phyloP scores from a whole-genome alignment of 2,797 vertebrate genomes.

The Channa striata region DNA sequence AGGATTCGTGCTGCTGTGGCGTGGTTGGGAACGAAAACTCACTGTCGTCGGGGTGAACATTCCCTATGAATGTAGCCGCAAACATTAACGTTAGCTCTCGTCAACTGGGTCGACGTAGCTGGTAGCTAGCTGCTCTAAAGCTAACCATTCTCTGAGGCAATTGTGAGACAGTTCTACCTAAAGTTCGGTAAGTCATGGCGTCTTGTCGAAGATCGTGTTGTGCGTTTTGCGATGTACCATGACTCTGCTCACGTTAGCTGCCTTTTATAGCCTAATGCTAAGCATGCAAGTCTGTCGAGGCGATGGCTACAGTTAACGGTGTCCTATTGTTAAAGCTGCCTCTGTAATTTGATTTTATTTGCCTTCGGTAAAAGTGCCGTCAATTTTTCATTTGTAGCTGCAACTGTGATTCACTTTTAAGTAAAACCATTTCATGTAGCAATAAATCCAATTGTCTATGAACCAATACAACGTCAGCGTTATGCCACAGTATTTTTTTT shows the following conservation, averaged over 20 bases:
- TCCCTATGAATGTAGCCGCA: slow-evolving; percentile 15
- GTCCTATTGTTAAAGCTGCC: fast-evolving
- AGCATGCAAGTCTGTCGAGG: background rate
- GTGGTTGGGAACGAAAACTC: fast-evolving
- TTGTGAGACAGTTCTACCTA: slow-evolving; percentile 30
- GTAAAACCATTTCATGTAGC: too few relatives aligned
- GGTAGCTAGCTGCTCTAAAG: slow-evolving; percentile 34
- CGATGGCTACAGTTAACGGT: background rate
- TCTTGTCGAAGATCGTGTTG: fast-evolving
- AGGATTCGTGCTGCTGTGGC: fast-evolving
- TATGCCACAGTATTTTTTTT: too few relatives aligned
- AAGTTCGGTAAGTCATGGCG: slow-evolving; percentile 40
- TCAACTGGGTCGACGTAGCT: slow-evolving; percentile 37
- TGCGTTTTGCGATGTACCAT: background rate
- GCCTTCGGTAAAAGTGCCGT: too few relatives aligned
- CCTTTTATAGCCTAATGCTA: background rate
- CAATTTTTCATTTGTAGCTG: too few relatives aligned
- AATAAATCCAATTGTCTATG: too few relatives aligned
- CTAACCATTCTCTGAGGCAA: background rate
- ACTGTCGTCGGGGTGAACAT: background rate
- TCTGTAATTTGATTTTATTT: background rate
- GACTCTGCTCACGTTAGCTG: slow-evolving; percentile 15
- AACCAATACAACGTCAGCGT: too few relatives aligned
- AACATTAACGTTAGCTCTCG: background rate
- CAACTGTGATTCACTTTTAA: background rate